Conservation (phyloP, 1,140 invertebrate genomes). For the Plectrocnemia conspersa region DNA sequence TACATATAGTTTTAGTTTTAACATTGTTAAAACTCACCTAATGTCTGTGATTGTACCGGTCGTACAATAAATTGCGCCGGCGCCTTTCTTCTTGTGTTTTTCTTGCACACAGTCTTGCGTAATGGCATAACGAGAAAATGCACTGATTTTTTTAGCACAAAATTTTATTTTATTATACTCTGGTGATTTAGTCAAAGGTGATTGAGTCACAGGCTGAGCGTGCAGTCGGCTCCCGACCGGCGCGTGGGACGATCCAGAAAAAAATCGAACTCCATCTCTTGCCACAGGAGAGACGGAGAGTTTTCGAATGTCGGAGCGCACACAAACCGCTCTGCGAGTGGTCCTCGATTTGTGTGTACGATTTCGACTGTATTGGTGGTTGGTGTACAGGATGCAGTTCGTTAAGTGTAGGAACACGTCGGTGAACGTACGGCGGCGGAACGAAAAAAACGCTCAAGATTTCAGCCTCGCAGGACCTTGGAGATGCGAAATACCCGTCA, state of each 20-base stretch:
- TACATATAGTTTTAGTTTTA: too few species aligned
- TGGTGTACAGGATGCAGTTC: conserved; percentile 22
- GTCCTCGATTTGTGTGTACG: neutral
- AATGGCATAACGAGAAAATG: conserved; percentile 9
- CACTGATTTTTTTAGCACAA: too few species aligned
- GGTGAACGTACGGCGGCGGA: neutral
- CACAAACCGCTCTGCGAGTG: neutral
- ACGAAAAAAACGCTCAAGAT: neutral
- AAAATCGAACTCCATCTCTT: too few species aligned
- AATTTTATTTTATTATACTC: too few species aligned
- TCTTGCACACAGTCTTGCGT: neutral
- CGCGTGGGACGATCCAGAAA: too few species aligned
- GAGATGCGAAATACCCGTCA: too few species aligned
- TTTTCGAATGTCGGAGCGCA: neutral
- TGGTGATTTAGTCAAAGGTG: too few species aligned
- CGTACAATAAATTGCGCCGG: neutral
- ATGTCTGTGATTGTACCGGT: neutral
- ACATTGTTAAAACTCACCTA: conserved; percentile 23
- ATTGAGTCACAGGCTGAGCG: too few species aligned
- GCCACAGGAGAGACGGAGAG: too few species aligned
- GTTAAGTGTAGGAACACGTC: conserved; percentile 9
- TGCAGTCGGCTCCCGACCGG: too few species aligned
- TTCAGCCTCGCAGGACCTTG: conserved; percentile 2
- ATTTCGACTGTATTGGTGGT: too few species aligned
- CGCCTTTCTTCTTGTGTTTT: conserved; percentile 9